Conservation (phyloP, 2,888 invertebrate species). For the Zaprionus lineosus region DNA sequence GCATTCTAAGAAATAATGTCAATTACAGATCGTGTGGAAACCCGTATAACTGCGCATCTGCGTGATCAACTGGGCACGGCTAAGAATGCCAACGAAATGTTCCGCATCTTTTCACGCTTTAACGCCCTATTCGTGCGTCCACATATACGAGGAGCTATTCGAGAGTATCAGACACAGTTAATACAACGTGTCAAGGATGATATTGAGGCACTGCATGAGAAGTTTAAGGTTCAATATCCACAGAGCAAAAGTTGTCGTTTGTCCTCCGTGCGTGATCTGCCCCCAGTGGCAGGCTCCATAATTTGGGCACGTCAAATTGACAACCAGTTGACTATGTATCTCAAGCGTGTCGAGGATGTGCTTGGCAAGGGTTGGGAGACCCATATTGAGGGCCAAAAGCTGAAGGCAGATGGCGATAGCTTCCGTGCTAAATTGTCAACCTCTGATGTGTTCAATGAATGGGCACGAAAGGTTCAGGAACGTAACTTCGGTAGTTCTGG, state of each 20-base stretch:
- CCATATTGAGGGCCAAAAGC: conserved; percentile 98
- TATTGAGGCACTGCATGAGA: conserved; percentile 98
- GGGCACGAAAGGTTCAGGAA: conserved; percentile 97
- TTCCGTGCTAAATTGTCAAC: conserved; percentile 98
- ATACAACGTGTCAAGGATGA: conserved; percentile 99
- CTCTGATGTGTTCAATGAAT: conserved; percentile 98
- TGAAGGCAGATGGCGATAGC: conserved; percentile 98
- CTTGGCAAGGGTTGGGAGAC: conserved; percentile 99
- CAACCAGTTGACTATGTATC: conserved; percentile 96
- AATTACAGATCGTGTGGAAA: conserved; percentile 94
- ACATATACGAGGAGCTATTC: conserved; percentile 98
- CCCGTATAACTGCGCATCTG: conserved; percentile 97
- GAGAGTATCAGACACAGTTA: conserved; percentile 99
- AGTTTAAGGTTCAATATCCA: conserved; percentile 98
- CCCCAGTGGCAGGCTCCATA: conserved; percentile 98
- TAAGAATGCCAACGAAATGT: conserved; percentile 99
- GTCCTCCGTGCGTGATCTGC: conserved; percentile 95
- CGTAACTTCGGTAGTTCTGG: conserved; percentile 97
- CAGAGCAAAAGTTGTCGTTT: conserved; percentile 96
- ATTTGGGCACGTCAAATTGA: conserved; percentile 99
- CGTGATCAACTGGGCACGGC: conserved; percentile 99
- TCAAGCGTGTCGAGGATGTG: conserved; percentile 98
- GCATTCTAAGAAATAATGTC: too few species aligned
- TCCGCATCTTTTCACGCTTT: conserved; percentile 98
- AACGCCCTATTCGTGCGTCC: conserved; percentile 99